phyloP scores from a whole-genome alignment of 1,140 invertebrate species.

The Drosophila melanogaster region Release_6_plus_ISO1_MT NT_033777.3:21689001-21689500 shows the following conservation, averaged over 20 bases:
- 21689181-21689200: constrained; percentile 32
- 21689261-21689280: constrained; percentile 52
- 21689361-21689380: constrained; percentile 75
- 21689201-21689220: constrained; percentile 46
- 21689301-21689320: constrained; percentile 3
- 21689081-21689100: constrained; percentile 71
- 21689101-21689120: constrained; percentile 44
- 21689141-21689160: constrained; percentile 74
- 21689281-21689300: constrained; percentile 33
- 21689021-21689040: constrained; percentile 7
- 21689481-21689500: constrained; percentile 61
- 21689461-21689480: constrained; percentile 67
- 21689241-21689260: constrained; percentile 52
- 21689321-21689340: constrained; percentile 15
- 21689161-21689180: neutral
- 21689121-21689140: constrained; percentile 82
- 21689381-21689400: constrained; percentile 66
- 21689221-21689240: constrained; percentile 36
- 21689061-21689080: constrained; percentile 76
- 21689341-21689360: constrained; percentile 12
- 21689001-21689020: constrained; percentile 60
- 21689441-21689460: constrained; percentile 71
- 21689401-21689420: constrained; percentile 23
- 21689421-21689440: constrained; percentile 60
- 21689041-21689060: constrained; percentile 3